Percentiles rank a stretch among this genome's conserved stretches.
Evolutionary conservation across 1,140 invertebrate species (phyloP).

Genomic region (Zaprionus lachaisei): DNA sequence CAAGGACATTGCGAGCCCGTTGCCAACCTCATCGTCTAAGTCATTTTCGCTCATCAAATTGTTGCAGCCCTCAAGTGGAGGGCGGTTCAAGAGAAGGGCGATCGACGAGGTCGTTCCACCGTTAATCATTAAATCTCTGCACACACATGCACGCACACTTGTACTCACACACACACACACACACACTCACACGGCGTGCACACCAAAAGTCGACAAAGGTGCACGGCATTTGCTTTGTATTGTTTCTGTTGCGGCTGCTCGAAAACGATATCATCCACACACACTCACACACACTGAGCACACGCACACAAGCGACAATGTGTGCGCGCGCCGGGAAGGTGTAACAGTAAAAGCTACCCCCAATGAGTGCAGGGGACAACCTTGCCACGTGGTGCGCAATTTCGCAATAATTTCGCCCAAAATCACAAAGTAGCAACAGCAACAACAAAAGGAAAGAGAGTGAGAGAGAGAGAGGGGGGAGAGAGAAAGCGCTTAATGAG

Average conservation of each 20-base stretch:
- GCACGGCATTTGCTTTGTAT: constrained; percentile 45
- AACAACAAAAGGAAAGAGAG: constrained; percentile 32
- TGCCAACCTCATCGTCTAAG: neutral
- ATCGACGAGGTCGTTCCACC: constrained; percentile 37
- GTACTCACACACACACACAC: neutral
- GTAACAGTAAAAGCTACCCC: constrained; percentile 70
- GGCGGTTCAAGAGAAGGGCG: constrained; percentile 33
- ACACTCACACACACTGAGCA: constrained; percentile 14
- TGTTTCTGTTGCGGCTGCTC: constrained; percentile 49
- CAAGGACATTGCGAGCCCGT: neutral
- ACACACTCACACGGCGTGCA: constrained; percentile 12
- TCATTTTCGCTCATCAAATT: constrained; percentile 23
- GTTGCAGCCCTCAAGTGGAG: constrained; percentile 57
- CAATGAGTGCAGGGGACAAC: constrained; percentile 41
- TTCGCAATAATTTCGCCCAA: constrained; percentile 65
- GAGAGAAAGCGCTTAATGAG: constrained; percentile 58
- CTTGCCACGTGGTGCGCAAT: constrained; percentile 56
- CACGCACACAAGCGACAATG: constrained; percentile 21
- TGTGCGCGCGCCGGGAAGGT: constrained; percentile 30
- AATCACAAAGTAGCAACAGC: constrained; percentile 44
- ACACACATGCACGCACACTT: constrained; percentile 43
- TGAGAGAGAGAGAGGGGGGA: neutral
- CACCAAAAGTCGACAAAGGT: constrained; percentile 71
- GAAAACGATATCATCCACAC: constrained; percentile 43
- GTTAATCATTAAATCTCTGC: constrained; percentile 79